Conservation (phyloP, 2,113 vertebrate genomes). For the Burhinus bistriatus region DNA sequence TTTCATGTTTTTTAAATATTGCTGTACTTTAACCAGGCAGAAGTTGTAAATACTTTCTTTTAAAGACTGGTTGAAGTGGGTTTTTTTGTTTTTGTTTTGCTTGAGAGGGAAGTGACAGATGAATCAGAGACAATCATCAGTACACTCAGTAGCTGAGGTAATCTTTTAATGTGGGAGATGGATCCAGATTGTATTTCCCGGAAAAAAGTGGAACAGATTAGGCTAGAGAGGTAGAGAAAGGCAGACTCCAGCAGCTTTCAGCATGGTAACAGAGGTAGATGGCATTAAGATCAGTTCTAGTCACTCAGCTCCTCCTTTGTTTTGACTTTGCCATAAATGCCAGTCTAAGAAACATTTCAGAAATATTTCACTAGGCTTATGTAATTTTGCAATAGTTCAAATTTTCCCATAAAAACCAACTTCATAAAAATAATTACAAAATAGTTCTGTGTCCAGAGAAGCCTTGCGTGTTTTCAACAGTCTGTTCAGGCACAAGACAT, state of each 20-base stretch:
- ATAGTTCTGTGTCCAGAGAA: background rate
- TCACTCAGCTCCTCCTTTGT: background rate
- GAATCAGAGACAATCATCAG: background rate
- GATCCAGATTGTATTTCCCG: background rate
- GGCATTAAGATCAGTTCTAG: background rate
- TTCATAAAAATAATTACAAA: background rate
- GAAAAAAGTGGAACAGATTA: background rate
- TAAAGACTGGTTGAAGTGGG: background rate
- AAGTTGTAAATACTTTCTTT: background rate
- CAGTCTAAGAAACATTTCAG: background rate
- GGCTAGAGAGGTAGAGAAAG: background rate
- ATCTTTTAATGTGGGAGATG: background rate
- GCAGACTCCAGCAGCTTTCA: background rate
- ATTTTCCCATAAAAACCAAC: background rate
- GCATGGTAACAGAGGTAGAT: background rate
- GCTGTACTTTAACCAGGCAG: rapidly evolving
- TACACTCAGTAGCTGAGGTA: background rate
- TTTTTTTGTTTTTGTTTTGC: background rate
- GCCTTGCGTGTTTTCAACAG: background rate
- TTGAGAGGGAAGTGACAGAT: background rate
- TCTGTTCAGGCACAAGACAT: background rate
- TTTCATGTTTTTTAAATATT: background rate
- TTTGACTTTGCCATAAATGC: background rate
- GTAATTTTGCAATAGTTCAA: background rate
- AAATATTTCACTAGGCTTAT: background rate